Conservation (phyloP, 2,888 invertebrate species). For the Tholera decimalis region DNA sequence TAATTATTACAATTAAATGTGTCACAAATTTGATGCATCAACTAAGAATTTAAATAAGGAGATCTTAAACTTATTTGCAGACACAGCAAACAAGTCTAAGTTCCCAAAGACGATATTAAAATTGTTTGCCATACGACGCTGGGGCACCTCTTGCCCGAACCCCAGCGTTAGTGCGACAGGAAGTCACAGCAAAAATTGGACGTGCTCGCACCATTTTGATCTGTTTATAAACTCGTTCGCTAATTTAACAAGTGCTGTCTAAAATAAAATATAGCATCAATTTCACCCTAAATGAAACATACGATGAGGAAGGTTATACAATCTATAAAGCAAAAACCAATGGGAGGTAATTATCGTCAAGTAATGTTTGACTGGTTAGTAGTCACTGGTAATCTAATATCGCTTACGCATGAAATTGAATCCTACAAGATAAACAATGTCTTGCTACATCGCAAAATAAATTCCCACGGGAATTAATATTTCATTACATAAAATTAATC, state of each 20-base stretch:
- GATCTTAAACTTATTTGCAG: no score
- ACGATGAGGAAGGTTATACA: not conserved
- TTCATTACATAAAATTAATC: constrained; percentile 57
- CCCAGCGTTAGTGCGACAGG: no score
- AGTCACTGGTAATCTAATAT: constrained; percentile 44
- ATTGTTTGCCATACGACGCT: no score
- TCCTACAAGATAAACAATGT: constrained; percentile 37
- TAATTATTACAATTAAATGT: no score
- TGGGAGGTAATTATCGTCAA: constrained; percentile 19
- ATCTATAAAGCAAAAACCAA: constrained; percentile 19
- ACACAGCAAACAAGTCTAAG: no score
- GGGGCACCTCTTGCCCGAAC: no score
- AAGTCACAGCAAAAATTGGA: no score
- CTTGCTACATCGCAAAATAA: constrained; percentile 39
- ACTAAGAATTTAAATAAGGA: no score
- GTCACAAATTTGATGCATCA: no score
- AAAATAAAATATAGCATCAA: constrained; percentile 5
- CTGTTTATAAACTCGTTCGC: constrained; percentile 13
- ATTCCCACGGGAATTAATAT: constrained; percentile 60
- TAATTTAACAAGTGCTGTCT: constrained; percentile 24
- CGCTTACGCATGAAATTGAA: constrained; percentile 47
- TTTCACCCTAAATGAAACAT: not conserved
- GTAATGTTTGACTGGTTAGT: constrained; percentile 17
- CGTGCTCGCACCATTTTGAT: no score
- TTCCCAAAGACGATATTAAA: no score